These are phyloP conservation scores for Phrynocephalus forsythii DNA, from an alignment of 2,797 vertebrate species.

Conservation along the genomic window DNA sequence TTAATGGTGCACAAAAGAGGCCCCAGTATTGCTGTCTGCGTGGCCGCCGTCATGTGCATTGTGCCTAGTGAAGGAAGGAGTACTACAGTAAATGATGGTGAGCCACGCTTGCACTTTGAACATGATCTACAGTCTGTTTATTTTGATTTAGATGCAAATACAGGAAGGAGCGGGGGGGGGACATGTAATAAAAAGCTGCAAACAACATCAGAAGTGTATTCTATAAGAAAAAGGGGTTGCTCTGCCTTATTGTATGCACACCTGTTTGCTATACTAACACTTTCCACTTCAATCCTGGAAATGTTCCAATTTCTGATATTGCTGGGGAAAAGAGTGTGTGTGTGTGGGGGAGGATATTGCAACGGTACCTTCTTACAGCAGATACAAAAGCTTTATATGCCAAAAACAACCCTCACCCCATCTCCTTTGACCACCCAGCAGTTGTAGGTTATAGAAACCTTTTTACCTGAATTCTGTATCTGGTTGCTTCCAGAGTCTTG, in stretches of 20 bases:
- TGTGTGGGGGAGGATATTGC: background rate
- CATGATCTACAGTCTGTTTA: constrained; percentile 6
- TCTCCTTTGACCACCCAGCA: too few species aligned
- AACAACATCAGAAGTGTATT: background rate
- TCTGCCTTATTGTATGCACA: constrained; percentile 13
- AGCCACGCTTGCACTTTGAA: background rate
- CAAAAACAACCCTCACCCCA: background rate
- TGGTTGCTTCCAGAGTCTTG: background rate
- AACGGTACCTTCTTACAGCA: background rate
- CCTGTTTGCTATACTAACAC: fast-evolving
- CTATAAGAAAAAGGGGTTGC: background rate
- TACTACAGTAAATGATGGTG: background rate
- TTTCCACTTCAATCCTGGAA: background rate
- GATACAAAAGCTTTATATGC: background rate
- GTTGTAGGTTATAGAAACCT: background rate
- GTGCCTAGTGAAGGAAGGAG: background rate
- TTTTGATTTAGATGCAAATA: constrained; percentile 30
- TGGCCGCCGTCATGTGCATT: background rate
- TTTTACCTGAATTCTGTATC: background rate
- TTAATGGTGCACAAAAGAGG: constrained; percentile 21
- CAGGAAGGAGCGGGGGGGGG: background rate
- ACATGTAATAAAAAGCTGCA: constrained; percentile 8
- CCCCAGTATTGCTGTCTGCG: background rate
- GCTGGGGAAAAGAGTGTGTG: background rate
- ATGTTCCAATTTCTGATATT: background rate